Percentiles rank a stretch among this genome's conserved stretches.
Evolutionary conservation across 2,113 vertebrate genomes (phyloP).

Genomic region (Tonatia bakeri): DNA sequence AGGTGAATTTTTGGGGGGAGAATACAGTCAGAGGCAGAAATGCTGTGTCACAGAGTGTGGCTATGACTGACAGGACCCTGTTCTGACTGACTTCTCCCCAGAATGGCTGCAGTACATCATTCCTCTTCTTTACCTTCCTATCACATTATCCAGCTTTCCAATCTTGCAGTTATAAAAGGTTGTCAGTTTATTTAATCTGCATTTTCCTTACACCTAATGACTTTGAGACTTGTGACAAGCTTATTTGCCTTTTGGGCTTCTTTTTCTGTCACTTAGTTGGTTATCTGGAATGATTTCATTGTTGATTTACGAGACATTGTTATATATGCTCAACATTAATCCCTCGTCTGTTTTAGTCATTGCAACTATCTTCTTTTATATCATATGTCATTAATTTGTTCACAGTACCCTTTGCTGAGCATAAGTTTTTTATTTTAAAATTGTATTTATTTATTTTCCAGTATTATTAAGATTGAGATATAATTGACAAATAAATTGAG

Average conservation of each 20-base stretch:
- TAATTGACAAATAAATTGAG: not conserved
- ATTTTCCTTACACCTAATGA: not conserved
- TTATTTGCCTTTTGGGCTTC: not conserved
- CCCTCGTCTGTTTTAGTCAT: not conserved
- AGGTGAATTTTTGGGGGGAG: not conserved
- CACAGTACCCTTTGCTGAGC: not conserved
- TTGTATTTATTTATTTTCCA: not conserved
- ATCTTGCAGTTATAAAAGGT: not conserved
- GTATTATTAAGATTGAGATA: not conserved
- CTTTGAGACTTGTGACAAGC: not conserved
- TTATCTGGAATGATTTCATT: not conserved
- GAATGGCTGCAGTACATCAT: not conserved
- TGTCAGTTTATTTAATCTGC: not conserved
- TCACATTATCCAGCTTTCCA: not conserved
- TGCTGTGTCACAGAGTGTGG: not conserved
- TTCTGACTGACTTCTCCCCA: not conserved
- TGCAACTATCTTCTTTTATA: not conserved
- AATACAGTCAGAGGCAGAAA: not conserved
- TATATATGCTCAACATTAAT: not conserved
- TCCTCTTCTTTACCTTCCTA: not conserved
- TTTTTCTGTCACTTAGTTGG: not conserved
- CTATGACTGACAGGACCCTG: not conserved
- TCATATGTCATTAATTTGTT: not conserved
- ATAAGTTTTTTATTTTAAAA: not conserved
- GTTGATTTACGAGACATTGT: not conserved